Evolutionary conservation across 2,113 vertebrate species (phyloP).

Genomic region (Plecotus auritus): DNA sequence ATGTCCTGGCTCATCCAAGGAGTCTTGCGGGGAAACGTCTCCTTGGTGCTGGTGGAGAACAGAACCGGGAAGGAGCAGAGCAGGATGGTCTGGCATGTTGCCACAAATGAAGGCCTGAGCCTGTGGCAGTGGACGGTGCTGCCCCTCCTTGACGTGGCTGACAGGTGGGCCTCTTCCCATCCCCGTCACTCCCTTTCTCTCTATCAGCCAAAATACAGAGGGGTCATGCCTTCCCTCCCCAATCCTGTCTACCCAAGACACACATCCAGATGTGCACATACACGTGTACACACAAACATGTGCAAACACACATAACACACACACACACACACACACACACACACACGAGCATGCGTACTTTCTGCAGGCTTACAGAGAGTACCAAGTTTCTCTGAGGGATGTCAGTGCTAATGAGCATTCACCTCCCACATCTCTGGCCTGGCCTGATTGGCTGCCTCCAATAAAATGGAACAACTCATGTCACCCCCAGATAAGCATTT

Average conservation of each 20-base stretch:
- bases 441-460: not conserved
- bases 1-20: conserved; percentile 90
- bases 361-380: not conserved
- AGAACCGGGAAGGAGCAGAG: conserved; percentile 89
- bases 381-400: not conserved
- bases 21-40: conserved; percentile 85
- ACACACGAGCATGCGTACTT: too few relatives aligned
- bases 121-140: conserved; percentile 88
- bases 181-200: not conserved
- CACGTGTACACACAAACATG: rapidly evolving
- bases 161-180: conserved; percentile 84
- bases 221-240: too few relatives aligned
- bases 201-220: not conserved
- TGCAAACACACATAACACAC: rapidly evolving
- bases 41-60: conserved; percentile 90
- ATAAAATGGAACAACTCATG: not conserved
- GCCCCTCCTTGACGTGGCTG: conserved; percentile 88
- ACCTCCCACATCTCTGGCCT: not conserved
- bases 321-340: not conserved
- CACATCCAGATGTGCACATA: not conserved
- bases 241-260: not conserved
- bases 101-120: conserved; percentile 76
- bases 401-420: not conserved
- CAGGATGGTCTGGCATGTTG: conserved; percentile 85
- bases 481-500: not conserved